Evolutionary conservation across 2,888 invertebrate species (phyloP).

Genomic region (Pammene aurita): DNA sequence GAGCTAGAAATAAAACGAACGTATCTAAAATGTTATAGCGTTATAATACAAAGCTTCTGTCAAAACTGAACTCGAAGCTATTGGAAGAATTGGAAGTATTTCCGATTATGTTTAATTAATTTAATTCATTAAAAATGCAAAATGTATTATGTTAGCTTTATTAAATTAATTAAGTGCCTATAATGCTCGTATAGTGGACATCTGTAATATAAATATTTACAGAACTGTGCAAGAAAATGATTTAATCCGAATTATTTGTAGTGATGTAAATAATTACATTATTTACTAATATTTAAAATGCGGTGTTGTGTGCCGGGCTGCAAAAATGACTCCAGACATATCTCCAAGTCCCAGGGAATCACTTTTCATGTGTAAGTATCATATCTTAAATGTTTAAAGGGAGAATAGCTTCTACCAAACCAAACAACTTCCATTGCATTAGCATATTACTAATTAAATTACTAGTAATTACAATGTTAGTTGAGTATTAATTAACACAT

Average conservation of each 20-base stretch:
- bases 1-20: neutral
- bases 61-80: constrained; percentile 38
- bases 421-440: neutral
- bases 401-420: neutral
- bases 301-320: constrained; percentile 68
- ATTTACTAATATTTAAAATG: constrained; percentile 55
- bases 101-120: constrained; percentile 13
- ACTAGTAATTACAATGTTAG: neutral
- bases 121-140: constrained; percentile 17
- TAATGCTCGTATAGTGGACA: neutral
- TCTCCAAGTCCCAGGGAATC: constrained; percentile 67
- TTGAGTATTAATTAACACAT: neutral
- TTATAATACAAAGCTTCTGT: constrained; percentile 35
- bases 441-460: constrained; percentile 15
- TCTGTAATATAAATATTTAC: neutral
- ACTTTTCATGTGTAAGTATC: constrained; percentile 74
- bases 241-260: neutral
- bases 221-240: neutral
- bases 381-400: neutral
- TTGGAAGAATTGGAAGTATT: constrained; percentile 19
- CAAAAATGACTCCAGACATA: constrained; percentile 67
- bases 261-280: constrained; percentile 12
- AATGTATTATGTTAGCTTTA: neutral
- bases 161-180: neutral
- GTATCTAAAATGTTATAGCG: neutral